Conservation (phyloP, 2,888 invertebrate genomes). For the Morpho helenor region DNA sequence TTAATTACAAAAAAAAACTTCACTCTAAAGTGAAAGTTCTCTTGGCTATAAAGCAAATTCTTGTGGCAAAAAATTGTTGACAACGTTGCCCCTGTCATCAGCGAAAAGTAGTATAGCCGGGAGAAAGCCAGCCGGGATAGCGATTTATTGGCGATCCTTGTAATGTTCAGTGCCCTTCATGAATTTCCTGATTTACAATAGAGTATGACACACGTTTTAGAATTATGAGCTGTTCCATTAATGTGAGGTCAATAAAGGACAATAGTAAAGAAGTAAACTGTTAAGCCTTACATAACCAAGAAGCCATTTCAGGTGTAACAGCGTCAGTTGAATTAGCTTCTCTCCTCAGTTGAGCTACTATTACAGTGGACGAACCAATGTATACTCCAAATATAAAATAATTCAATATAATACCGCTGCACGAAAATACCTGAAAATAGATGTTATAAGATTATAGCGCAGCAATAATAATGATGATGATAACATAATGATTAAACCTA, state of each 20-base stretch:
- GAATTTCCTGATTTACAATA: neutral
- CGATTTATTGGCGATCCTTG: too few relatives aligned
- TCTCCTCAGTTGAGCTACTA: slow-evolving; percentile 36
- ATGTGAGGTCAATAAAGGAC: neutral
- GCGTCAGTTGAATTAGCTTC: slow-evolving; percentile 37
- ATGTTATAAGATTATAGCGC: neutral
- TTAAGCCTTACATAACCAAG: slow-evolving; percentile 36
- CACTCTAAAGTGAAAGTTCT: too few relatives aligned
- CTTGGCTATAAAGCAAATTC: too few relatives aligned
- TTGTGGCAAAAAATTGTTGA: too few relatives aligned
- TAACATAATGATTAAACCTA: neutral
- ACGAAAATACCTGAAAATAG: slow-evolving; percentile 2
- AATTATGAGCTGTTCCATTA: neutral
- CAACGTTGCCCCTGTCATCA: too few relatives aligned
- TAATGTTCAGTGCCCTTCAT: too few relatives aligned
- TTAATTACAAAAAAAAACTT: too few relatives aligned
- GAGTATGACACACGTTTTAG: neutral
- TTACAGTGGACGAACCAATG: slow-evolving; percentile 22
- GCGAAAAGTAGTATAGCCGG: too few relatives aligned
- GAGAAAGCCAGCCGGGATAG: neutral
- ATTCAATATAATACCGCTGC: slow-evolving; percentile 32
- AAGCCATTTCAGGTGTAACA: slow-evolving; percentile 37
- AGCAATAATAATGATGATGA: neutral
- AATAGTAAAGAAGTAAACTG: neutral
- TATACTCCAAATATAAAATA: slow-evolving; percentile 17